Evolutionary conservation across 2,797 vertebrate genomes (phyloP).

Genomic region (Amphiprion clarkii): DNA sequence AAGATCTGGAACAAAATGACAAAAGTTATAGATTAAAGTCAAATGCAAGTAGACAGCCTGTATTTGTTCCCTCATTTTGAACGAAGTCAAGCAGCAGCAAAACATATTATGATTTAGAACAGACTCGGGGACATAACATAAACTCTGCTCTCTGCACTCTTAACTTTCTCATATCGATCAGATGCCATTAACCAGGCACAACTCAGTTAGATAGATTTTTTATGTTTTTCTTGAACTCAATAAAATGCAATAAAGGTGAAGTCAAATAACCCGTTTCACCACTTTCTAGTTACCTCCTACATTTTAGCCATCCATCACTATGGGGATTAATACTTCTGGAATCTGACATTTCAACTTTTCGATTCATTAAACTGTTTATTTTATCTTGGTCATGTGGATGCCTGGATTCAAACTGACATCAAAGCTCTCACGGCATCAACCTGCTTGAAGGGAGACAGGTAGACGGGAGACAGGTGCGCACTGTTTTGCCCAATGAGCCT

Average conservation of each 20-base stretch:
- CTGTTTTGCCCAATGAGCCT: conserved; percentile 71
- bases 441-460: conserved; percentile 32
- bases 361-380: conserved; percentile 6
- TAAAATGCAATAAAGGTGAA: not conserved
- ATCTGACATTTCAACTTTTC: conserved; percentile 21
- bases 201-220: not conserved
- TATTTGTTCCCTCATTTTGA: not conserved
- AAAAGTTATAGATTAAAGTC: not conserved
- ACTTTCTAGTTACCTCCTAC: no score
- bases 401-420: conserved; percentile 46
- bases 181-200: conserved; percentile 18
- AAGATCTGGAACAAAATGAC: not conserved
- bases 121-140: not conserved
- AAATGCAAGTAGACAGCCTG: not conserved
- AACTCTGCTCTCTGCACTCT: not conserved
- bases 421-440: conserved; percentile 43
- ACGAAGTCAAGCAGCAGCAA: conserved; percentile 2
- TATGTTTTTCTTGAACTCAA: not conserved
- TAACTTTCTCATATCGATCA: conserved; percentile 23
- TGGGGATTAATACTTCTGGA: conserved; percentile 16
- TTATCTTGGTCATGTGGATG: conserved; percentile 17
- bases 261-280: not conserved
- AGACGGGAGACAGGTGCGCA: conserved; percentile 70
- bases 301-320: not conserved
- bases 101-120: conserved; percentile 20